phyloP scores from a whole-genome alignment of 1,140 invertebrate species.

The Drosophila suzukii region DNA sequence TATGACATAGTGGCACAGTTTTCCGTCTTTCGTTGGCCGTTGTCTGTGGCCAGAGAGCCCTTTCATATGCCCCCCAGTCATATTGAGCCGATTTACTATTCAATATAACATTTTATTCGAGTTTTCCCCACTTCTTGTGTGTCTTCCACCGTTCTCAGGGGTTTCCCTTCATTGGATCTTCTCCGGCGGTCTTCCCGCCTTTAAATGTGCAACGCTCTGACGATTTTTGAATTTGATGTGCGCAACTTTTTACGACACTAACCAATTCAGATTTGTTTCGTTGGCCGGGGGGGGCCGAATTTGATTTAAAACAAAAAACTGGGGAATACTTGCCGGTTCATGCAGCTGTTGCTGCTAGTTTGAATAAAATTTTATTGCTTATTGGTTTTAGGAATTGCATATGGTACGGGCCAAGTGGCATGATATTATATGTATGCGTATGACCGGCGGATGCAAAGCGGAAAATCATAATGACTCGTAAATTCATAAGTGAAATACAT shows the following conservation, averaged over 20 bases:
- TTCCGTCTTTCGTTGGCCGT: constrained; percentile 17
- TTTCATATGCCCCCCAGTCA: constrained; percentile 53
- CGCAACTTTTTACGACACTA: constrained; percentile 67
- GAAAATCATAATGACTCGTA: constrained; percentile 63
- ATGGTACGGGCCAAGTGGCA: constrained; percentile 29
- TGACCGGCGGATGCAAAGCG: constrained; percentile 31
- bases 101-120: constrained; percentile 82
- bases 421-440: neutral
- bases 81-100: constrained; percentile 81
- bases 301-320: constrained; percentile 35
- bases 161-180: constrained; percentile 42
- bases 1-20: constrained; percentile 77
- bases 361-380: constrained; percentile 49
- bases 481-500: constrained; percentile 54
- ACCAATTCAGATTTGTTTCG: constrained; percentile 17
- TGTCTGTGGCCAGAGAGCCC: constrained; percentile 38
- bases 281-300: constrained; percentile 1
- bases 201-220: constrained; percentile 66
- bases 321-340: constrained; percentile 11
- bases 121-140: constrained; percentile 48
- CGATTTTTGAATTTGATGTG: constrained; percentile 73
- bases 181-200: constrained; percentile 9
- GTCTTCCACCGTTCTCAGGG: constrained; percentile 5
- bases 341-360: constrained; percentile 39
- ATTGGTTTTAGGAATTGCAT: constrained; percentile 49